These are phyloP conservation scores for Leptinotarsa tumamoca DNA, from an alignment of 2,888 invertebrate species.

Conservation along the genomic window DNA sequence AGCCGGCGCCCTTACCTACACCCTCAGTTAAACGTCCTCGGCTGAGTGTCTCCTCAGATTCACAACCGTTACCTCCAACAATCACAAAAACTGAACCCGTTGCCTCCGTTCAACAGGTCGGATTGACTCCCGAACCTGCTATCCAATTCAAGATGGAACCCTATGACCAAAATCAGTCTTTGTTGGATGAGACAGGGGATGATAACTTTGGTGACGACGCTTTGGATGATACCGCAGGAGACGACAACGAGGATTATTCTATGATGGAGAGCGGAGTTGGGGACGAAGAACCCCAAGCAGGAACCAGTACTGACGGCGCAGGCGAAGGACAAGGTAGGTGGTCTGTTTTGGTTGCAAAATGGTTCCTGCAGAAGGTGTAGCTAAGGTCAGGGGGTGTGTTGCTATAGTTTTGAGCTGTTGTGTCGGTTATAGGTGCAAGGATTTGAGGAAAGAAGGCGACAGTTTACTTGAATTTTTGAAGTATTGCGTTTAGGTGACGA, in stretches of 20 bases:
- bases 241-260: slow-evolving; percentile 62
- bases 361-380: slow-evolving; percentile 37
- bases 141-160: slow-evolving; percentile 65
- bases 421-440: neutral
- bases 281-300: slow-evolving; percentile 63
- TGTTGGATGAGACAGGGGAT: slow-evolving; percentile 57
- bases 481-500: too few relatives aligned
- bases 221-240: slow-evolving; percentile 58
- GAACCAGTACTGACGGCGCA: slow-evolving; percentile 62
- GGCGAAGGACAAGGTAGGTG: slow-evolving; percentile 66
- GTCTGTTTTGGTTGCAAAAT: slow-evolving; percentile 42
- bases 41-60: slow-evolving; percentile 47
- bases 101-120: slow-evolving; percentile 15
- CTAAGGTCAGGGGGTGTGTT: slow-evolving; percentile 26
- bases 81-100: slow-evolving; percentile 38
- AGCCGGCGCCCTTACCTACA: slow-evolving; percentile 40
- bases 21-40: slow-evolving; percentile 55
- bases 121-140: slow-evolving; percentile 40
- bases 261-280: slow-evolving; percentile 59
- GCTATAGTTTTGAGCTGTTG: neutral
- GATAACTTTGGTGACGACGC: slow-evolving; percentile 60
- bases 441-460: neutral
- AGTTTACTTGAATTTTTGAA: too few relatives aligned
- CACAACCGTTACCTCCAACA: slow-evolving; percentile 33
- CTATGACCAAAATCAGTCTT: slow-evolving; percentile 58